Base-by-base conservation (phyloP, 2,797 vertebrate genomes). In the Taenioides sp. region DNA sequence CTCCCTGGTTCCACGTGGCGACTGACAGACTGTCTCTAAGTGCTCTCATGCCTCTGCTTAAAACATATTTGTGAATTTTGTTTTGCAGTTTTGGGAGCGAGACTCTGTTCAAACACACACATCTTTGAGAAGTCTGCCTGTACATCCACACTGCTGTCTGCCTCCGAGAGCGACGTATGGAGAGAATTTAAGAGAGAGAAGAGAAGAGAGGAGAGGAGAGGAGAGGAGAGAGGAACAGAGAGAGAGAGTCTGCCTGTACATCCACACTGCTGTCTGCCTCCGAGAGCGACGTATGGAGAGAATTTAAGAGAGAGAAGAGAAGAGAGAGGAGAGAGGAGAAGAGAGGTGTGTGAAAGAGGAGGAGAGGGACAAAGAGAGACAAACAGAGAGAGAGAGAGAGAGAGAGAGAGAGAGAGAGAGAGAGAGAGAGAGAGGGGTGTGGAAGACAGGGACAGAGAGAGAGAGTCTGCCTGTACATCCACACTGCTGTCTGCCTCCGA, bases 101-200 rank as follows among this genome's bases (percentile, higher is more conserved):
- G 67, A 84, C 68, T 79, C 77, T 83, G 80, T 77, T 73, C 65
- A 80, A 85, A 90, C 83, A 88, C 62, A 0, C 11, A 72, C 85
- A 88, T 87, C 78, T 88, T 86, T 66, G 76, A 66, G 64, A 80
- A 80, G 81, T 72, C 83, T 74, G 79, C 73, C 70, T 80, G 77
- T 80, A 65, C 76, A 65, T 84, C 79, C 80, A 70, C 73, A 80
- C 72, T 28, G 31, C 2, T 4, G 80, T 73, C 69, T 69, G 62
- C 72, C 4, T 11, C 77, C 74, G 84, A 20, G 49, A 50, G 47
- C 74, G 27, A 12, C 14, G 54, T 70, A 52, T 52, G 67, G 72
- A 78, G 16, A 58, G 7, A 76, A 67, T 55, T 23, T 7, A 27
- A 10, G 10, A 23, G 55, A 23, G 55, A 58, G 23, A 6, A 10